Conservation (phyloP, 2,888 invertebrate genomes). For the Apotomis betuletana region DNA sequence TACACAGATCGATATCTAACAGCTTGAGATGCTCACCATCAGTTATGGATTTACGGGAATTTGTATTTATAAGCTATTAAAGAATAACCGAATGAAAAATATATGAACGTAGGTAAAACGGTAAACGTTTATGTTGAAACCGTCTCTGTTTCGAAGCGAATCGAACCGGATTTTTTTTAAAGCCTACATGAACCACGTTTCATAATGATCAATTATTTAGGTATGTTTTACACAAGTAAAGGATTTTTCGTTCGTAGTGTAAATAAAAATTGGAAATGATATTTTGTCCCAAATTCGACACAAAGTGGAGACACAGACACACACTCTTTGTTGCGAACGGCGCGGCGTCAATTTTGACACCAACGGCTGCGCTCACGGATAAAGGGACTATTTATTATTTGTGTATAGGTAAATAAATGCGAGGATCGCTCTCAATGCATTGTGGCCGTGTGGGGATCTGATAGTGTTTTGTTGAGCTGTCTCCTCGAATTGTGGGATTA, state of each 20-base stretch:
- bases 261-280: conserved; percentile 2
- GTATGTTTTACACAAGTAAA: too few species aligned
- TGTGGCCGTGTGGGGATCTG: conserved; percentile 60
- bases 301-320: conserved; percentile 15
- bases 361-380: conserved; percentile 69
- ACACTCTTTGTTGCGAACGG: conserved; percentile 50
- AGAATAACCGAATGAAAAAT: too few species aligned
- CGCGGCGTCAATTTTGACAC: conserved; percentile 76
- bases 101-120: too few species aligned
- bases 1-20: conserved; percentile 66
- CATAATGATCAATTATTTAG: too few species aligned
- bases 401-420: conserved; percentile 79
- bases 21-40: conserved; percentile 48
- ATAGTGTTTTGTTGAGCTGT: conserved; percentile 67
- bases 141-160: too few species aligned
- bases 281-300: conserved; percentile 31
- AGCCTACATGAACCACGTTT: too few species aligned
- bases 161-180: too few species aligned
- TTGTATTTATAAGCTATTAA: too few species aligned
- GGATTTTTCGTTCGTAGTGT: too few species aligned
- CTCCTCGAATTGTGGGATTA: conserved; percentile 65
- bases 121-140: too few species aligned
- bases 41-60: conserved; percentile 9
- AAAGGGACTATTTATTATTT: conserved; percentile 74
- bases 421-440: conserved; percentile 61